Evolutionary conservation across 2,797 vertebrate genomes (phyloP), one percentile per base, ranked within the genome.

Genomic region (Hypotaenidia okinawae): DNA sequence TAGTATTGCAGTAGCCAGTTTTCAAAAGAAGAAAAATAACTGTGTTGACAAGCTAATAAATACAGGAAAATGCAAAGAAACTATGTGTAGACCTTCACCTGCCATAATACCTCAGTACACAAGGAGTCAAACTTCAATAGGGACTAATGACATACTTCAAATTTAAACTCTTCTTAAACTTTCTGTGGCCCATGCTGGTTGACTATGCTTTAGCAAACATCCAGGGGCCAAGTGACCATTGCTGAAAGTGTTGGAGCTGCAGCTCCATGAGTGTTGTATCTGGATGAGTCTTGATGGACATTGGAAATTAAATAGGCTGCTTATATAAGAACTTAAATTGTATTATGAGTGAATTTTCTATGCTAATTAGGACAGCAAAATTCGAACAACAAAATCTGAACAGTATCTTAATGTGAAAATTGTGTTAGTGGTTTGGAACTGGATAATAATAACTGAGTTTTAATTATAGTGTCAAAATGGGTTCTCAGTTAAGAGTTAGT

Each of bases 261-360:
- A 81, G 13, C 1, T 66, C 10, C 10, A 0, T 24, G 10, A 37
- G 2, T 61, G 5, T 7, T 61, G 6, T 37, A 28, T 17, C 18
- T 61, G 27, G 55, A 59, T 6, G 77, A 66, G 21, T 27, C 18
- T n/a, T 32, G 27, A 62, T 15, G 8, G 45, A 33, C 4, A 33
- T 0, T 27, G 18, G 9, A 52, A 72, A 73, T 3, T 58, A 57
- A 13, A 30, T 64, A 49, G 4, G 15, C 9, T 69, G 28, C 2
- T 54, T 64, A 57, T 47, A 15, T 24, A 78, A 3, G 2, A 39
- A 17, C 12, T n/a, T 23, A 64, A 54, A 58, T 7, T 51, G 3
- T 24, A n/a, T 43, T 52, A 72, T 11, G 64, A 76, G 52, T 35
- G 9, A 25, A 1, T 33, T 78, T 76, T 82, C 4, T 39, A 17